These are phyloP conservation scores for Clarias magur DNA, from an alignment of 2,113 vertebrate genomes.

Conservation along the genomic window DNA sequence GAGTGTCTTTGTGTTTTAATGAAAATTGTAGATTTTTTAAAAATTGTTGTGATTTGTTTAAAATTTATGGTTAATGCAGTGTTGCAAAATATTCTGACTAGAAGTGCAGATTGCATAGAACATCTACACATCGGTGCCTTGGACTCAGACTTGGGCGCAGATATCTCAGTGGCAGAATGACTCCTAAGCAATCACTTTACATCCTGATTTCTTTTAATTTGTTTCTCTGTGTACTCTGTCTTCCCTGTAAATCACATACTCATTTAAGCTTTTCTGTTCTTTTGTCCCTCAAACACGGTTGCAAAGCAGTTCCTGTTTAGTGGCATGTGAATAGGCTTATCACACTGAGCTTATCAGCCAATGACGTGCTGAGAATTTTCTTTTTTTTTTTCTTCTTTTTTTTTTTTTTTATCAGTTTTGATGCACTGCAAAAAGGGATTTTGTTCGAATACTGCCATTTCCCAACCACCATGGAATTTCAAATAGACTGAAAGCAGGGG, in stretches of 20 bases:
- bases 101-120: background rate
- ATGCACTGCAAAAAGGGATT: slow-evolving; percentile 40
- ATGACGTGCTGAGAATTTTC: slow-evolving; percentile 30
- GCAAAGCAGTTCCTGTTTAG: slow-evolving; percentile 43
- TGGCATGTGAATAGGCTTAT: slow-evolving; percentile 45
- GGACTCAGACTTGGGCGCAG: background rate
- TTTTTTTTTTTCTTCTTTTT: slow-evolving; percentile 27
- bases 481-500: slow-evolving; percentile 38
- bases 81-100: background rate
- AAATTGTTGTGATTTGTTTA: too few species aligned
- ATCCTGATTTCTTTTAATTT: slow-evolving; percentile 18
- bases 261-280: slow-evolving; percentile 26
- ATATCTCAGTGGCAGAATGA: background rate
- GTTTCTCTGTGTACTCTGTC: slow-evolving; percentile 21
- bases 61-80: background rate
- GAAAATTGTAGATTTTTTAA: background rate
- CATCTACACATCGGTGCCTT: background rate
- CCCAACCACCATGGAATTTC: slow-evolving; percentile 39
- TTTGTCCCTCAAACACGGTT: slow-evolving; percentile 34
- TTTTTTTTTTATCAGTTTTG: slow-evolving; percentile 43
- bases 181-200: background rate
- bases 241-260: slow-evolving; percentile 31
- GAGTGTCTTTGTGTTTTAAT: background rate
- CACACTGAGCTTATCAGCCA: slow-evolving; percentile 41
- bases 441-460: slow-evolving; percentile 35